These are phyloP conservation scores for Sialis fuliginosa DNA, from an alignment of 2,888 invertebrate genomes.

Conservation along the genomic window DNA sequence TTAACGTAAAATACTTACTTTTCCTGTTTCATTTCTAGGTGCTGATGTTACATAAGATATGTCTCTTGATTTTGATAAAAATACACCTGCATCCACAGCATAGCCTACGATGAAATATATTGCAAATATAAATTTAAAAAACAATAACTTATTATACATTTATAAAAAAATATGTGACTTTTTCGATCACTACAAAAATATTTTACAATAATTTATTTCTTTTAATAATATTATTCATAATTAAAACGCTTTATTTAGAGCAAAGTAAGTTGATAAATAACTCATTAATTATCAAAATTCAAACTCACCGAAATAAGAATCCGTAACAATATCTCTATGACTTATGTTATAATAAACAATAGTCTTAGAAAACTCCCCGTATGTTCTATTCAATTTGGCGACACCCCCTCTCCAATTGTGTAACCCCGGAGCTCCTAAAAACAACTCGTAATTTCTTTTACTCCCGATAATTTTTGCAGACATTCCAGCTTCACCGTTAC, in stretches of 20 bases:
- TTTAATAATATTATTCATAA: too few relatives aligned
- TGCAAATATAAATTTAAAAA: too few relatives aligned
- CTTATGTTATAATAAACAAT: too few relatives aligned
- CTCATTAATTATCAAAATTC: constrained; percentile 5
- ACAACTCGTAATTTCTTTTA: constrained; percentile 17
- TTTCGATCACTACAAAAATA: too few relatives aligned
- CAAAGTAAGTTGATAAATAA: too few relatives aligned
- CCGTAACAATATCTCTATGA: constrained; percentile 19
- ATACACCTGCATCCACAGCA: constrained; percentile 30
- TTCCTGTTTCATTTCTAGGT: constrained; percentile 25
- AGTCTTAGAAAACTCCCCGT: too few relatives aligned
- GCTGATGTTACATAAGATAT: constrained; percentile 32
- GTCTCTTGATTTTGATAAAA: constrained; percentile 18
- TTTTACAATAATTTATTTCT: too few relatives aligned
- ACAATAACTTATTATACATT: too few relatives aligned
- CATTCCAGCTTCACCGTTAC: constrained; percentile 29
- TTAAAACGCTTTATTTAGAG: too few relatives aligned
- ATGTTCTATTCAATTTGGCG: neutral
- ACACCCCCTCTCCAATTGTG: constrained; percentile 31
- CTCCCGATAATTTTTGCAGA: constrained; percentile 24
- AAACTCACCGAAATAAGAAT: constrained; percentile 30
- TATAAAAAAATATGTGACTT: too few relatives aligned
- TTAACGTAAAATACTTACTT: too few relatives aligned
- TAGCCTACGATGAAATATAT: constrained; percentile 22
- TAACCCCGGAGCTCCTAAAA: constrained; percentile 38